A percentile compares a stretch with the other conserved stretches of the same genome.
Evolutionary conservation across 2,797 vertebrate species (phyloP).

Genomic region (Neomorphus geoffroyi): DNA sequence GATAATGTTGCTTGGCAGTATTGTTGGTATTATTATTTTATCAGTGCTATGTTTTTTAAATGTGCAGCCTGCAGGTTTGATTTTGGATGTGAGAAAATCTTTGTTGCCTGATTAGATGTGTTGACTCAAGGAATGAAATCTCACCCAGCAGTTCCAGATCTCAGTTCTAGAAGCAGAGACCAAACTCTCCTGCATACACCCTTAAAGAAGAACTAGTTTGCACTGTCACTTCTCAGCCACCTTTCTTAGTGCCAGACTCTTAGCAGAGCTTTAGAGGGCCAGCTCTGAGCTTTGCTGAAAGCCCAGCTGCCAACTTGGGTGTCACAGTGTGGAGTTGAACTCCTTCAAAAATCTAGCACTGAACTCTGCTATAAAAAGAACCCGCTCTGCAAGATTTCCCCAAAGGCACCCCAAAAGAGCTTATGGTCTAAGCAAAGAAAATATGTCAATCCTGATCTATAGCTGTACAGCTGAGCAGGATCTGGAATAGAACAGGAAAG

Average conservation of each 20-base stretch:
- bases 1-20: neutral
- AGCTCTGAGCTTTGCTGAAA: neutral
- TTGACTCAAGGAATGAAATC: neutral
- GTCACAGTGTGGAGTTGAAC: neutral
- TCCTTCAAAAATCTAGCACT: neutral
- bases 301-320: neutral
- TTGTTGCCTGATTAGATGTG: neutral
- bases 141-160: neutral
- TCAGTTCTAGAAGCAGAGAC: neutral
- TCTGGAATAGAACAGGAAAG: neutral
- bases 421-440: neutral
- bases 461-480: neutral
- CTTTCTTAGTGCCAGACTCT: neutral
- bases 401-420: neutral
- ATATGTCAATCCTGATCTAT: neutral
- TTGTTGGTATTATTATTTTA: constrained; percentile 3
- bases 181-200: neutral
- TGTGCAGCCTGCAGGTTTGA: neutral
- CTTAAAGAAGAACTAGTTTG: neutral
- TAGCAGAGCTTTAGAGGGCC: neutral
- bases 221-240: neutral
- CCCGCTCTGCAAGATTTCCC: neutral
- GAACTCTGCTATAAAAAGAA: neutral
- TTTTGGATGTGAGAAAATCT: neutral
- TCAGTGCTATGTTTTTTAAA: neutral